Evolutionary conservation across 2,797 vertebrate genomes (phyloP).

Genomic region (Gobionotothen gibberifrons): DNA sequence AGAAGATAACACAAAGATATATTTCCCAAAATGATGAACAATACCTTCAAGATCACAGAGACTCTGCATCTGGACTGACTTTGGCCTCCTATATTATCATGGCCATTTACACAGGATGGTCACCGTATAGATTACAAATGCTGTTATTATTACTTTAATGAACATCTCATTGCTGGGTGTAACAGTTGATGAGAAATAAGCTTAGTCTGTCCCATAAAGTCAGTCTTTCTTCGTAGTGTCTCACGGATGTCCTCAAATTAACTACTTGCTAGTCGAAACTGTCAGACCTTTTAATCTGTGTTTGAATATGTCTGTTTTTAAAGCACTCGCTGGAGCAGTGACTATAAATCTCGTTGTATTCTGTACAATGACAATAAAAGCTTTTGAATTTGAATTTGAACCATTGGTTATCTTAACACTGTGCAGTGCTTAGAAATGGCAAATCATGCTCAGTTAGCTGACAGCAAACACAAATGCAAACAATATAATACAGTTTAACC

Average conservation of each 20-base stretch:
- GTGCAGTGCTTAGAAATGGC: conserved; percentile 21
- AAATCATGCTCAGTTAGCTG: conserved; percentile 36
- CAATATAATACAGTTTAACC: conserved; percentile 55
- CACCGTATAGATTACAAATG: conserved; percentile 30
- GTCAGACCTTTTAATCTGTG: too few species aligned
- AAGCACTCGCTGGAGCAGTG: too few species aligned
- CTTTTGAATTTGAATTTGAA: too few species aligned
- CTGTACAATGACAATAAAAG: too few species aligned
- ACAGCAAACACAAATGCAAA: conserved; percentile 36
- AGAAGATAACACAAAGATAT: background rate
- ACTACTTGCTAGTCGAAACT: too few species aligned
- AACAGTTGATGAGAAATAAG: background rate
- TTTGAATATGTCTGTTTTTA: too few species aligned
- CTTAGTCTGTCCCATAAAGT: conserved; percentile 19
- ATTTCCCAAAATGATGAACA: conserved; percentile 16
- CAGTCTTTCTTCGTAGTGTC: conserved; percentile 12
- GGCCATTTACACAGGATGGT: conserved; percentile 14
- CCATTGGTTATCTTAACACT: background rate
- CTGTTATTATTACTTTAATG: background rate
- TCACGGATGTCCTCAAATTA: conserved; percentile 5
- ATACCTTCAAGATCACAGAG: conserved; percentile 10
- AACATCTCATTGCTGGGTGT: conserved; percentile 1
- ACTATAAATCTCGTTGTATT: too few species aligned
- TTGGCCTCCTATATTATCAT: conserved; percentile 7
- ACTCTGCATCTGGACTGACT: conserved; percentile 15